phyloP scores from a whole-genome alignment of 2,888 invertebrate species.

The Trachelus iudaicus region DNA sequence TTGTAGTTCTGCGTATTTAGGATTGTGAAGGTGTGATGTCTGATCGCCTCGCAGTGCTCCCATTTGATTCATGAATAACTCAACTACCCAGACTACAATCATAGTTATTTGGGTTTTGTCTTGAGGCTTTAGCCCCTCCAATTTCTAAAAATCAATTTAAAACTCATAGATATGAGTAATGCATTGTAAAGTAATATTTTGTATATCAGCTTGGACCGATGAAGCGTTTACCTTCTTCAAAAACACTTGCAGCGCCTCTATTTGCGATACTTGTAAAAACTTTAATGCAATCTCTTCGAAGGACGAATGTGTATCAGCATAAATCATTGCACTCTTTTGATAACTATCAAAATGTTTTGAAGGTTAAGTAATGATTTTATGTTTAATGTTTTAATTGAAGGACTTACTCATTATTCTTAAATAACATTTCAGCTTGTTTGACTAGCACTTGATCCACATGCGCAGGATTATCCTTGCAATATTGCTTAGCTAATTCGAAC shows the following conservation, averaged over 20 bases:
- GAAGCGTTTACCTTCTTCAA: constrained; percentile 71
- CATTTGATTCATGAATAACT: constrained; percentile 89
- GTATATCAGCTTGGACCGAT: background rate
- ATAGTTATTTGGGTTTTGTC: constrained; percentile 92
- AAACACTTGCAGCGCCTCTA: constrained; percentile 88
- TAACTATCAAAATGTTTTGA: constrained; percentile 65
- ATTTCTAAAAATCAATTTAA: constrained; percentile 67
- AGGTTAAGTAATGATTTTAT: constrained; percentile 7
- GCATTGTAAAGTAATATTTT: background rate
- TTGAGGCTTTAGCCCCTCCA: constrained; percentile 76
- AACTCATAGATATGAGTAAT: background rate
- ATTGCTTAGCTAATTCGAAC: constrained; percentile 88
- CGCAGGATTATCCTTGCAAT: constrained; percentile 83
- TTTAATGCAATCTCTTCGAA: constrained; percentile 96
- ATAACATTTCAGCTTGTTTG: constrained; percentile 89
- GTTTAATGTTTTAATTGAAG: constrained; percentile 1
- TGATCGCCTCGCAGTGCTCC: constrained; percentile 74
- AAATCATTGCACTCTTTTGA: constrained; percentile 86
- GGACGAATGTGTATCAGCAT: constrained; percentile 89
- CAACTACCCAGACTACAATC: constrained; percentile 94
- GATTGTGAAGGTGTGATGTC: constrained; percentile 55
- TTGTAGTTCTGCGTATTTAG: constrained; percentile 74
- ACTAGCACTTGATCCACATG: constrained; percentile 86
- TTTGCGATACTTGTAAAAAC: constrained; percentile 84
- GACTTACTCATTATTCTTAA: constrained; percentile 76